Percentiles rank a stretch among this genome's conserved stretches.
Evolutionary conservation across 2,797 vertebrate species (phyloP).

Genomic region (Champsocephalus gunnari): DNA sequence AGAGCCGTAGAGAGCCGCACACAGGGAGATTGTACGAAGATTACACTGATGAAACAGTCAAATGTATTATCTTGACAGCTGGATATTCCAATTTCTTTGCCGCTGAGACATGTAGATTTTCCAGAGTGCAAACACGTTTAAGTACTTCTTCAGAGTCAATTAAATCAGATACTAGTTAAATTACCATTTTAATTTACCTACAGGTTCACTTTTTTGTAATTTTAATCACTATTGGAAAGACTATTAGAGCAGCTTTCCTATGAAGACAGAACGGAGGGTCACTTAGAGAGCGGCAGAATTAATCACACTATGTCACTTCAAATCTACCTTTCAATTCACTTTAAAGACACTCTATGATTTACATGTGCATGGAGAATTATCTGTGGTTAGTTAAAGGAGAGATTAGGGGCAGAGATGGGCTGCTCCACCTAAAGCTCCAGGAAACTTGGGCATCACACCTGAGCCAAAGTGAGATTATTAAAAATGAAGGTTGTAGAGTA

Average conservation of each 20-base stretch:
- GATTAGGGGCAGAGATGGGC: slow-evolving; percentile 66
- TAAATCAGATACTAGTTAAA: slow-evolving; percentile 84
- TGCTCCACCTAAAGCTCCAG: slow-evolving; percentile 49
- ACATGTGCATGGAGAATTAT: slow-evolving; percentile 78
- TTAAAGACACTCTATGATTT: slow-evolving; percentile 72
- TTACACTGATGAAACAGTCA: slow-evolving; percentile 83
- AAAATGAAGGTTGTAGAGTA: slow-evolving; percentile 56
- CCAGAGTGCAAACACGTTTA: slow-evolving; percentile 81
- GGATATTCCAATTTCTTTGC: slow-evolving; percentile 82
- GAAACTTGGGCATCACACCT: slow-evolving; percentile 65
- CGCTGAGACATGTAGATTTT: slow-evolving; percentile 80
- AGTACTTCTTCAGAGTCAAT: slow-evolving; percentile 82
- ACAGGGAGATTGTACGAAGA: slow-evolving; percentile 80
- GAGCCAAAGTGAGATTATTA: slow-evolving; percentile 65
- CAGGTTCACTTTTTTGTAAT: slow-evolving; percentile 81
- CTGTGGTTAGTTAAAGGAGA: slow-evolving; percentile 69
- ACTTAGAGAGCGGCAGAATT: slow-evolving; percentile 75
- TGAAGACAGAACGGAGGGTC: slow-evolving; percentile 78
- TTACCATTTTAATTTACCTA: slow-evolving; percentile 85
- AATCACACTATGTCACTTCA: slow-evolving; percentile 80
- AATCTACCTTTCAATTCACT: slow-evolving; percentile 82
- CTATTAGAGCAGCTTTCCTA: slow-evolving; percentile 76
- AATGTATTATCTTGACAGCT: slow-evolving; percentile 86
- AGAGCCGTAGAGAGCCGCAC: slow-evolving; percentile 68
- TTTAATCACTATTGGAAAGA: slow-evolving; percentile 82